Base-by-base conservation (phyloP, 2,113 vertebrate species). In the Smithornis capensis region DNA sequence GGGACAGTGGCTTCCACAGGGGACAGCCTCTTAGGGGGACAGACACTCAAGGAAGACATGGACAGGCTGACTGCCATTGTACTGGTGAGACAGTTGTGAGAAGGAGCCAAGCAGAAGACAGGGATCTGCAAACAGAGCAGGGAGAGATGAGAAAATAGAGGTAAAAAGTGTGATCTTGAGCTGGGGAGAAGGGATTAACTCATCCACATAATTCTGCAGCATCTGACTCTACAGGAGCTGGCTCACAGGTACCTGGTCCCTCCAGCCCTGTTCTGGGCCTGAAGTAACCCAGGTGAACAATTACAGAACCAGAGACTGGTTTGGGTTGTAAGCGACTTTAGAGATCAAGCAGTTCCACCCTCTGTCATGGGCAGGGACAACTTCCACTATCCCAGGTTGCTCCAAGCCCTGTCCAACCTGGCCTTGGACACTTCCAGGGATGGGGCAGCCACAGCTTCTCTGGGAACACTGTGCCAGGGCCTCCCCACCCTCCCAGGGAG, bases 321-420 rank as follows among this genome's bases (percentile, higher is more conserved):
- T 31, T 49, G 49, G 35, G 10, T 11, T 40, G 55, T 21, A 35
- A 69, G 31, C 4, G 14, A 49, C 56, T 29, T 42, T 9, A 47
- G 40, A 31, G 11, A 5, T 5, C n/a, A 83, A 1, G 14, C 28
- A 14, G 15, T 29, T 0, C n/a, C 45, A 29, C 2, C 10, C 16
- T n/a, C 29, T 40, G 62, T 62, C 70, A 35, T 18, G 29, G 69
- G 24, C 40, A 89, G 38, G 38, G 62, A 68, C 62, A 47, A 29
- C 14, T 76, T 0, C 63, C 55, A 69, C 25, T 25, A 3, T n/a
- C 25, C 47, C 63, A 90, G 47, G 14, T 0, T 76, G 47, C 40
- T 83, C 47, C n/a, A 2, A 62, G n/a, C 24, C 16, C n/a, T 1
- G 0, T 23, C 47, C 71, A 69, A 0, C 47, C 70, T 55, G 29